Base-by-base conservation (phyloP, 2,797 vertebrate genomes). In the Manis crassicaudata region DNA sequence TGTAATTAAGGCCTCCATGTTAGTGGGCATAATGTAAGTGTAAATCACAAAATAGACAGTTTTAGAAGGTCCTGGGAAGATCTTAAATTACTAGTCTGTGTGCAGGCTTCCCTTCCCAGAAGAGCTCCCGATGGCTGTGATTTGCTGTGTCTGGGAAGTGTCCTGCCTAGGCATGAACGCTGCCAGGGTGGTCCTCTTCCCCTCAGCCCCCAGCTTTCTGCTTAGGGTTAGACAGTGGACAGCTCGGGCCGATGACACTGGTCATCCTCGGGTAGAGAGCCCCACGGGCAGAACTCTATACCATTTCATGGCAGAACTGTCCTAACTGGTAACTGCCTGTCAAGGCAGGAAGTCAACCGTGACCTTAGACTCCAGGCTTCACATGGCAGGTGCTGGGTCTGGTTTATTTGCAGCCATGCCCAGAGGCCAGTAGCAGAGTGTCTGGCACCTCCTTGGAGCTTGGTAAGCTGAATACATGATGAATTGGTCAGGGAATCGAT, bases 251-350 rank as follows among this genome's bases (percentile, higher is more conserved):
- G 29, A 10, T 0, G 23, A 23, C 76, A 80, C 27, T 17, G 16
- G 50, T 18, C 9, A 7, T 13, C 25, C 40, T 54, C 17, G 11
- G 29, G 9, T 0, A 5, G 29, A 63, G 27, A 65, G 25, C n/a
- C 23, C 46, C 2, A 0, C 0, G 67, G 35, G 23, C 52, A n/a
- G 40, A 40, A 29, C 58, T 35, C 52, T 16, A 0, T 1, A 9
- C 16, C 13, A 2, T 70, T 2, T 37, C 14, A 0, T 0, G 6
- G 27, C 5, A 2, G 20, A 10, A 35, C 6, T 2, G 46, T 12
- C 21, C 46, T 14, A 29, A 60, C 23, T 8, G 37, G 29, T 9
- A 60, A 50, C 23, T 37, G 46, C 46, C 10, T 46, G 18, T 32
- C 72, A 23, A 6, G 70, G 46, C 2, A 72, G 60, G 77, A 81